Conservation (phyloP, 1,140 invertebrate genomes). For the Drosophila hydei region DNA sequence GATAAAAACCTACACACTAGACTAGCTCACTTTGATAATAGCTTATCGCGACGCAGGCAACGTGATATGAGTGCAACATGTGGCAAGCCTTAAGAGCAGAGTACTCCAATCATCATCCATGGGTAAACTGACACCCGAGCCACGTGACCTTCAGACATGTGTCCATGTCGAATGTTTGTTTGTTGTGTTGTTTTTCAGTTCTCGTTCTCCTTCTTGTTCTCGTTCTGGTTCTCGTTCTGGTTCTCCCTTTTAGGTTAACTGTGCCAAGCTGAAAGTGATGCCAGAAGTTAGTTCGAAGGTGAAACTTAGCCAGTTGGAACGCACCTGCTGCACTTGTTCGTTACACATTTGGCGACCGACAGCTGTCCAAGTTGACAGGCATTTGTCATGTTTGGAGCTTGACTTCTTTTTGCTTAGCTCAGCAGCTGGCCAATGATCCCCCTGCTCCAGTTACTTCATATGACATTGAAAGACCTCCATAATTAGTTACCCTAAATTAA, state of each 20-base stretch:
- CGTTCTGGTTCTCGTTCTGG: constrained; percentile 16
- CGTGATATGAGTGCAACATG: constrained; percentile 14
- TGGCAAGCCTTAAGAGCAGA: constrained; percentile 20
- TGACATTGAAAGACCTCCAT: constrained; percentile 12
- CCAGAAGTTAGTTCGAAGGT: constrained; percentile 50
- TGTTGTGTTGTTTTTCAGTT: background rate
- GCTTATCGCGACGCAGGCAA: constrained; percentile 13
- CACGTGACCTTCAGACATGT: constrained; percentile 38
- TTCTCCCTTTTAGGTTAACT: constrained; percentile 43
- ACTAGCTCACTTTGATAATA: constrained; percentile 4
- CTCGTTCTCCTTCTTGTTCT: constrained; percentile 21
- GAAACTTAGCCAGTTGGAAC: constrained; percentile 61
- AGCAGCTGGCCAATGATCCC: constrained; percentile 18
- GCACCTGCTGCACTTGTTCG: constrained; percentile 53
- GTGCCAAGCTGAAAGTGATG: constrained; percentile 71
- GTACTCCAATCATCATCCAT: background rate
- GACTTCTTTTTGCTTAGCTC: constrained; percentile 17
- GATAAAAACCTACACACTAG: constrained; percentile 9
- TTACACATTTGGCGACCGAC: constrained; percentile 26
- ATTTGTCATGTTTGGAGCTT: constrained; percentile 6
- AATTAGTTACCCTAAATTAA: constrained; percentile 15
- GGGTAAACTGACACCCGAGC: constrained; percentile 33
- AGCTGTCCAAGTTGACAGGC: constrained; percentile 34
- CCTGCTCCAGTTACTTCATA: constrained; percentile 13
- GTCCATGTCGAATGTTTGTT: constrained; percentile 12